A percentile compares a stretch with the other conserved stretches of the same genome.
phyloP scores from a whole-genome alignment of 2,797 vertebrate genomes.

The Enteromius paludinosus region DNA sequence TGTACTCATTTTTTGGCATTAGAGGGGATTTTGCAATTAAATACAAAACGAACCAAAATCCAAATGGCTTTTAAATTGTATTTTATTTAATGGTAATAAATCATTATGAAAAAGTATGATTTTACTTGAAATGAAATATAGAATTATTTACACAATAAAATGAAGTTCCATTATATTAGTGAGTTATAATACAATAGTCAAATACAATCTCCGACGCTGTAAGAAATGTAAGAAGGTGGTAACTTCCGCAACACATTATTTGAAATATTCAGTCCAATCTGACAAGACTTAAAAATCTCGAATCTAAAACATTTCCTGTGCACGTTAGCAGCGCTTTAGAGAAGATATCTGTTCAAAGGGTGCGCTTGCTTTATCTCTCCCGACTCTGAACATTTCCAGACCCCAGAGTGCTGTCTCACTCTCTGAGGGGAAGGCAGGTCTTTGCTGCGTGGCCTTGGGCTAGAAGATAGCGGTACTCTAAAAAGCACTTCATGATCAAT shows the following conservation, averaged over 20 bases:
- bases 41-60: background rate
- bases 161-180: background rate
- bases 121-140: background rate
- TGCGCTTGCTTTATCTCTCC: constrained; percentile 56
- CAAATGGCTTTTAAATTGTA: background rate
- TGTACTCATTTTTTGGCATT: background rate
- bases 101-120: too few species aligned
- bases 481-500: constrained; percentile 58
- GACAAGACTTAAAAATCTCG: constrained; percentile 56
- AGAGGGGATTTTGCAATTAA: background rate
- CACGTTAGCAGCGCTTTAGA: constrained; percentile 46
- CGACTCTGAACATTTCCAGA: constrained; percentile 64
- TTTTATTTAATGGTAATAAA: background rate
- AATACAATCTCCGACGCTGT: constrained; percentile 6
- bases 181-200: background rate
- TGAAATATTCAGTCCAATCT: constrained; percentile 53
- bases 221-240: background rate
- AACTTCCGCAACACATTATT: constrained; percentile 7
- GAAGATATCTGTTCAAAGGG: constrained; percentile 63
- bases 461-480: constrained; percentile 55
- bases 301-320: constrained; percentile 63
- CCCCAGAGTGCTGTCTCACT: constrained; percentile 49
- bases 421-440: constrained; percentile 53
- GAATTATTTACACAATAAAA: background rate
- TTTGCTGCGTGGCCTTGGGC: constrained; percentile 38